Evolutionary conservation across 2,888 invertebrate genomes (phyloP), one percentile per base, ranked within the genome.

Genomic region (Monopis laevigella): DNA sequence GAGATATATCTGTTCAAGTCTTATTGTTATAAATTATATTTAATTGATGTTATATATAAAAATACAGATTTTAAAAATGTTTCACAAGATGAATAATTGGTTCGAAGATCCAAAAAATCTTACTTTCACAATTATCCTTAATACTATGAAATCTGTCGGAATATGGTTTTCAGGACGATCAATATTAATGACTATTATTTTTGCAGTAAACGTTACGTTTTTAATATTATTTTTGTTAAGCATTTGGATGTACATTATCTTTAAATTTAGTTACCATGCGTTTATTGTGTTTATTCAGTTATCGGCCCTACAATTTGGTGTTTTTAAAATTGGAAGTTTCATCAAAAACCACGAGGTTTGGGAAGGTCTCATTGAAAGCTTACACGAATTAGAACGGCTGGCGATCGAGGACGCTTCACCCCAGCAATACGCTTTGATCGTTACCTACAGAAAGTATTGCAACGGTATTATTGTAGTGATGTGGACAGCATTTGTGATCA

Each of bases 101-200:
- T 17, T 32, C 10, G 8, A 32, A 32, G 32, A 32, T 32, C 16
- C 14, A 10, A 32, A n/a, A 17, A 17, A 32, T n/a, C 32, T 17
- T 4, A 17, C 32, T 6, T 3, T 32, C 3, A 17, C 16, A 17
- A 2, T 10, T 14, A 17, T 32, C 10, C 2, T 32, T 2, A 32
- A 32, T 4, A 13, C 10, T 32, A 3, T 32, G 3, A 14, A 32
- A 8, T 32, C 17, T 8, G 14, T 32, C 32, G 14, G 17, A 3
- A 2, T 32, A 4, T 32, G 32, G 32, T 2, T n/a, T 17, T 17
- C 32, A 16, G 32, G 17, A 16, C 2, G 32, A 17, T 17, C 32
- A 14, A 32, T 2, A 32, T 14, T 17, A n/a, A 16, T 17, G 17
- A 32, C 32, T 2, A 10, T 32, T 5, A 2, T 32, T 3, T n/a